These are phyloP conservation scores for Entomobrya proxima DNA, from an alignment of 2,888 invertebrate species.

Conservation along the genomic window DNA sequence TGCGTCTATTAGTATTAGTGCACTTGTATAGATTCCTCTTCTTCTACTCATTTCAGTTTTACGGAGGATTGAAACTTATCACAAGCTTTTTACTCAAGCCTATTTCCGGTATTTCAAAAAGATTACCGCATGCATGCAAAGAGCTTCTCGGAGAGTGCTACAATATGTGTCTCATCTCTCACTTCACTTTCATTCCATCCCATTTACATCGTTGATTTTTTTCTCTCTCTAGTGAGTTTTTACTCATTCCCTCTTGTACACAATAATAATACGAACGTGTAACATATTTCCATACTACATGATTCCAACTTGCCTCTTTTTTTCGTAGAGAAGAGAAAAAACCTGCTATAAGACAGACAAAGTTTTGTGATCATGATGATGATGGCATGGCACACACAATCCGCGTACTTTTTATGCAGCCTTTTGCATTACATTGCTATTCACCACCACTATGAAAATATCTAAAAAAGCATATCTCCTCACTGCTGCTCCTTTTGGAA, in stretches of 20 bases:
- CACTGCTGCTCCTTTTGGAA: constrained; percentile 26
- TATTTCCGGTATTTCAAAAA: constrained; percentile 65
- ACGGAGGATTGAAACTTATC: constrained; percentile 36
- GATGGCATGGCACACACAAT: not conserved
- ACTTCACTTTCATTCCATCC: constrained; percentile 54
- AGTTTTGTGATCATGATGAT: constrained; percentile 11
- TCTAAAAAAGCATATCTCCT: constrained; percentile 12
- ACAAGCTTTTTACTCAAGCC: constrained; percentile 55
- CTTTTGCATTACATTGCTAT: not conserved
- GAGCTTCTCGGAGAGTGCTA: not conserved
- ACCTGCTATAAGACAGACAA: not conserved
- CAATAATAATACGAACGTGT: constrained; percentile 21
- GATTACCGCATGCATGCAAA: constrained; percentile 15
- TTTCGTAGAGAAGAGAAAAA: not conserved
- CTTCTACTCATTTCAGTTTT: constrained; percentile 41
- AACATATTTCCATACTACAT: constrained; percentile 10
- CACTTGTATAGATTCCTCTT: not conserved
- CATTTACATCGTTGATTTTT: constrained; percentile 34
- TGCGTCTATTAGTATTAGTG: not conserved
- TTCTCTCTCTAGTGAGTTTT: not conserved
- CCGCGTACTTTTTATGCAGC: not conserved
- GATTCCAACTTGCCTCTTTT: too few relatives aligned
- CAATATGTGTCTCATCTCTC: constrained; percentile 51
- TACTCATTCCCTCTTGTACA: not conserved
- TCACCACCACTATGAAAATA: constrained; percentile 19